Base-by-base conservation (phyloP, 2,113 vertebrate genomes). In the Halcyon malimbica region DNA sequence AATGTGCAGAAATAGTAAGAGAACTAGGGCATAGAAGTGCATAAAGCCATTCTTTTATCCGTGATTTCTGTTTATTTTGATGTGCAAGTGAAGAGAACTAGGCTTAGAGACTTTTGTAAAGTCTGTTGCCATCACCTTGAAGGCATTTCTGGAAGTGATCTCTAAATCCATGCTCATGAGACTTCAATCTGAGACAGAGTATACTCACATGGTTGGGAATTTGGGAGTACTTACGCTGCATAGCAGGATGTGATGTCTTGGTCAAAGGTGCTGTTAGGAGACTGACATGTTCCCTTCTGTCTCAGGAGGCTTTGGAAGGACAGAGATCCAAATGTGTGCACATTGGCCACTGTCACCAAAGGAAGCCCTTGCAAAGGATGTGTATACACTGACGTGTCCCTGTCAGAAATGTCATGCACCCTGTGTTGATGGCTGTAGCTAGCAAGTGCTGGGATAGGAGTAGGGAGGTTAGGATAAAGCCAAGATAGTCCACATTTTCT, bases 201-300 rank as follows among this genome's bases (percentile, higher is more conserved):
- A 10, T 20, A 11, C 51, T 62, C 31, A 33, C 16, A 2, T 0
- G 1, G 9, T 4, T 28, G 18, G 31, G 48, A 63, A 28, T 71
- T 50, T 60, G 57, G 37, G 25, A 54, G 16, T 1, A 1, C 11
- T 59, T 50, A 10, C 0, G 1, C 10, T 35, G 11, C 13, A 1
- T 21, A 33, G 24, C 10, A 35, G 37, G 62, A 53, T 51, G n/a
- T 25, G 57, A 50, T 16, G 4, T 21, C 37, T 53, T 42, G 62
- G 31, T 44, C 62, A 85, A 51, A 35, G 37, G 35, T 5, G 10
- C 20, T 59, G 7, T 23, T 17, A 35, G n/a, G 33, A 86, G 29
- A n/a, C 29, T 57, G 42, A 41, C n/a, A 10, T 12, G 4, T 26
- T 63, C 9, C 8, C 10, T 76, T 4, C 12, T 65, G 20, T 51